These are phyloP conservation scores for Anguilla marmorata DNA, from an alignment of 2,797 vertebrate genomes.

Conservation along the genomic window DNA sequence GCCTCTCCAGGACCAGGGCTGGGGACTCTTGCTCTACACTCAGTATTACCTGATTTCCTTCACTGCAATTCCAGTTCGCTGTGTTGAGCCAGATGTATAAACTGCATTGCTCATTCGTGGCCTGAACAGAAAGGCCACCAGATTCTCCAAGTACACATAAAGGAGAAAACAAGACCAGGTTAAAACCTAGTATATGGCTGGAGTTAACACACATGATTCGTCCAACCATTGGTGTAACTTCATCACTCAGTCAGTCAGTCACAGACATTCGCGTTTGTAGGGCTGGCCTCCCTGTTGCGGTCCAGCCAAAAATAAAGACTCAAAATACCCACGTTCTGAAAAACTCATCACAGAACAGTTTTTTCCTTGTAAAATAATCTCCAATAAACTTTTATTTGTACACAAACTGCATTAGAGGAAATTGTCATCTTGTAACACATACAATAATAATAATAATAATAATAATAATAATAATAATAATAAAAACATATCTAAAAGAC, in stretches of 20 bases:
- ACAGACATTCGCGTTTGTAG: too few species aligned
- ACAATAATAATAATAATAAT: conserved; percentile 57
- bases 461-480: background rate
- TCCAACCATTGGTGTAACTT: too few species aligned
- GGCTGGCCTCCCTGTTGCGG: too few species aligned
- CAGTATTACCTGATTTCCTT: background rate
- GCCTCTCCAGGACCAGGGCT: background rate
- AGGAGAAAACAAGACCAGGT: background rate
- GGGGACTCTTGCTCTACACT: background rate
- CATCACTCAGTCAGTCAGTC: too few species aligned
- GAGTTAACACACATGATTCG: too few species aligned
- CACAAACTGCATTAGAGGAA: conserved; percentile 76
- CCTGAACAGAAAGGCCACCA: background rate
- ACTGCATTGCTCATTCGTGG: background rate
- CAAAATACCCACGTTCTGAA: too few species aligned
- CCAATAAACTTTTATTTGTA: conserved; percentile 83
- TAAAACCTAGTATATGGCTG: too few species aligned
- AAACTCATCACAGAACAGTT: conserved; percentile 30
- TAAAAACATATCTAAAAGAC: conserved; percentile 74
- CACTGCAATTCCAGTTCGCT: background rate
- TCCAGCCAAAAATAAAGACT: too few species aligned
- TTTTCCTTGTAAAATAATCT: conserved; percentile 77
- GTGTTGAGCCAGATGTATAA: background rate
- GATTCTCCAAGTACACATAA: background rate
- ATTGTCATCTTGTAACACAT: conserved; percentile 72